Evolutionary conservation across 2,888 invertebrate species (phyloP).

Genomic region (Esperia sulphurella): DNA sequence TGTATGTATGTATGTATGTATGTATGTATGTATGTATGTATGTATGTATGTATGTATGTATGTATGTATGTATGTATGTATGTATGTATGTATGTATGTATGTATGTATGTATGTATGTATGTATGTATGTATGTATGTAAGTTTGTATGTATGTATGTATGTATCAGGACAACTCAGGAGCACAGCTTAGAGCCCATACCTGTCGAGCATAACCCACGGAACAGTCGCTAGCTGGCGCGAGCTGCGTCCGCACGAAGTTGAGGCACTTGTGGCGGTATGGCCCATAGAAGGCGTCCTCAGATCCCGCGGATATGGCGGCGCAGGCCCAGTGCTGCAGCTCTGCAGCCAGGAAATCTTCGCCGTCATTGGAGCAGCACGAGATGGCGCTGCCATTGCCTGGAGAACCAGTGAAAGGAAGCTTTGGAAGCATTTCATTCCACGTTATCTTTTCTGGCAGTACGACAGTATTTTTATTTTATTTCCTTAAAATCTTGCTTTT

Average conservation of each 20-base stretch:
- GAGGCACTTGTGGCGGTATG: conserved; percentile 81
- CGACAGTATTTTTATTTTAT: too few species aligned
- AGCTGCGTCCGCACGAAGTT: conserved; percentile 86
- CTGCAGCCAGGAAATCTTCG: conserved; percentile 59
- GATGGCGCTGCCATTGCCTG: conserved; percentile 84
- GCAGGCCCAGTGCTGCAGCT: conserved; percentile 83
- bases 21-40: too few species aligned
- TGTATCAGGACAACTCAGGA: too few species aligned
- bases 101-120: neutral
- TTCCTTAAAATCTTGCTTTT: too few species aligned
- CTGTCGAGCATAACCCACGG: conserved; percentile 85
- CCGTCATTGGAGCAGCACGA: conserved; percentile 85
- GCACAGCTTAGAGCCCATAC: conserved; percentile 42
- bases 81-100: too few species aligned
- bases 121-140: neutral
- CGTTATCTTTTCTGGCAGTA: too few species aligned
- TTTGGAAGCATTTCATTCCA: too few species aligned
- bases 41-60: too few species aligned
- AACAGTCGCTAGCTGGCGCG: conserved; percentile 83
- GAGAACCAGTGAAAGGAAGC: too few species aligned
- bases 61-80: too few species aligned
- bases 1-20: too few species aligned
- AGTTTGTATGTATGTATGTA: neutral
- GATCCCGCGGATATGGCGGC: conserved; percentile 81
- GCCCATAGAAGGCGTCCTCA: conserved; percentile 80